Conservation (phyloP, 2,113 vertebrate genomes). For the Boulengeromyrus knoepffleri region DNA sequence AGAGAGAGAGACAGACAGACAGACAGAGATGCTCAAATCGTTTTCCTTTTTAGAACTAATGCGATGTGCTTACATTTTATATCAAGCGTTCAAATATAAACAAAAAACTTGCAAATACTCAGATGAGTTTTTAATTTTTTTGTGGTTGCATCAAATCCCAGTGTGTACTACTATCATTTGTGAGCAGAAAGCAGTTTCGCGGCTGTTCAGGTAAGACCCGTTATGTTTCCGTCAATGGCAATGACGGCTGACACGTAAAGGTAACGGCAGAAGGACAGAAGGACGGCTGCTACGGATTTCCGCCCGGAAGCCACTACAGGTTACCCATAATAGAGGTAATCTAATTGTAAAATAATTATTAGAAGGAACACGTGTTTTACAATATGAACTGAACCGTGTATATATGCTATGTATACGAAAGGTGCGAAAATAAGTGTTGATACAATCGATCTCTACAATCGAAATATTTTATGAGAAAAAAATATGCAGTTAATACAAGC, state of each 20-base stretch:
- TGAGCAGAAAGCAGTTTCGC: conserved; percentile 33
- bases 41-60: neutral
- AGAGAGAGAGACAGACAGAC: neutral
- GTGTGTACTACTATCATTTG: neutral
- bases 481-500: neutral
- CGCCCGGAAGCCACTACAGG: neutral
- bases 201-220: conserved; percentile 33
- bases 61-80: neutral
- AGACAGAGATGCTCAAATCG: neutral
- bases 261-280: conserved; percentile 42
- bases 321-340: neutral
- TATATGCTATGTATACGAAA: neutral
- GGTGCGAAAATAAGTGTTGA: neutral
- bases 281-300: neutral
- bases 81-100: neutral
- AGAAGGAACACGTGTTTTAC: neutral
- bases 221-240: conserved; percentile 29
- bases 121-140: neutral
- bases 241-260: conserved; percentile 59
- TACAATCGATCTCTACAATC: neutral
- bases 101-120: neutral
- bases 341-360: neutral
- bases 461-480: neutral
- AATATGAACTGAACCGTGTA: neutral
- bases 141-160: neutral